Evolutionary conservation across 2,113 vertebrate species (phyloP).

Genomic region (Apteryx owenii): DNA sequence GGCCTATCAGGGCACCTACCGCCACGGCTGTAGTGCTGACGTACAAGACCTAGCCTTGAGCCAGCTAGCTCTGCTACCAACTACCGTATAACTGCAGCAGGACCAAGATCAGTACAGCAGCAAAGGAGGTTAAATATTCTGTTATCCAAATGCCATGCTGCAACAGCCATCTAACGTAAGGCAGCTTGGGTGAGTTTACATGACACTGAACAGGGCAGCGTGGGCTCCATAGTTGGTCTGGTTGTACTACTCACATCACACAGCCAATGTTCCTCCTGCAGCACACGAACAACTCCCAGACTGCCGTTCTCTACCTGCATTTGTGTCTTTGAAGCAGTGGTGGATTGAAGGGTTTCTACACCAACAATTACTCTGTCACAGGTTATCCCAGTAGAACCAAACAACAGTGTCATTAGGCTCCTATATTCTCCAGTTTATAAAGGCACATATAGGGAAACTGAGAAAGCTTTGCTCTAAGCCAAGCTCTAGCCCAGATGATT

Average conservation of each 20-base stretch:
- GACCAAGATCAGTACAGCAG: background rate
- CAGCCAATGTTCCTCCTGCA: too few species aligned
- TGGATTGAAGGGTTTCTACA: background rate
- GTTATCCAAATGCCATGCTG: background rate
- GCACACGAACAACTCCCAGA: too few species aligned
- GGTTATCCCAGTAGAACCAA: background rate
- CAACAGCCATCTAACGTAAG: background rate
- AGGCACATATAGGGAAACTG: background rate
- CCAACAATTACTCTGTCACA: background rate
- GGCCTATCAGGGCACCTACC: background rate
- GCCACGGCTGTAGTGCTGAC: background rate
- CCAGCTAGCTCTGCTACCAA: background rate
- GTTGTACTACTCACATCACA: too few species aligned
- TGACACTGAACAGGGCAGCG: too few species aligned
- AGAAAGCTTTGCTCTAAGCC: background rate
- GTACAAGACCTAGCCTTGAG: background rate
- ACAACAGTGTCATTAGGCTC: background rate
- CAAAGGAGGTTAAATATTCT: background rate
- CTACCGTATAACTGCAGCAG: background rate
- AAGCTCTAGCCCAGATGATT: background rate
- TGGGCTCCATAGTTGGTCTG: too few species aligned
- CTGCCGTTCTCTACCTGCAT: too few species aligned
- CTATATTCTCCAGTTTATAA: background rate
- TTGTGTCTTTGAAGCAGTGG: too few species aligned
- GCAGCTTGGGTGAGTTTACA: too few species aligned